Evolutionary conservation across 2,888 invertebrate species (phyloP).

Genomic region (Oxystoma pomonae): DNA sequence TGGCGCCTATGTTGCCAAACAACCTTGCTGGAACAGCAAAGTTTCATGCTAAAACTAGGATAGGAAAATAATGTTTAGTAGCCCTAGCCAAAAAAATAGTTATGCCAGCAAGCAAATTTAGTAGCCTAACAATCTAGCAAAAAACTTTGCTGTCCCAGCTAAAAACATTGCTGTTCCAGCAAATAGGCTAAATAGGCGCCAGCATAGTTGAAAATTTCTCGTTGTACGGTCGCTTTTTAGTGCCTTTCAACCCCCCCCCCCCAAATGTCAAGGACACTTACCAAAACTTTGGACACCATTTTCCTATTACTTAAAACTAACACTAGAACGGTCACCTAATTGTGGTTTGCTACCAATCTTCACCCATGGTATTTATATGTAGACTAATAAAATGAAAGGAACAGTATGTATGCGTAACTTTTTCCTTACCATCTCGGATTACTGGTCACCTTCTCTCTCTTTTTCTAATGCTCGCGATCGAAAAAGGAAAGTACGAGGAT

Average conservation of each 20-base stretch:
- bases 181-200: too few relatives aligned
- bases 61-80: too few relatives aligned
- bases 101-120: too few relatives aligned
- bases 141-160: too few relatives aligned
- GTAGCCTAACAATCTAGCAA: too few relatives aligned
- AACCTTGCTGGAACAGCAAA: too few relatives aligned
- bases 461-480: not conserved
- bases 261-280: not conserved
- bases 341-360: not conserved
- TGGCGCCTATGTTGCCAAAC: too few relatives aligned
- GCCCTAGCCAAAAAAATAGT: too few relatives aligned
- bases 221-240: too few relatives aligned
- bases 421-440: not conserved
- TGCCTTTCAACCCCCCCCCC: not conserved
- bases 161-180: too few relatives aligned
- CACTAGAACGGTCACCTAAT: not conserved
- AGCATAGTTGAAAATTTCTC: too few relatives aligned
- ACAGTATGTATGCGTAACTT: not conserved
- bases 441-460: not conserved
- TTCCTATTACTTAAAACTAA: not conserved
- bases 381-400: not conserved
- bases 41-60: too few relatives aligned
- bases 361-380: not conserved
- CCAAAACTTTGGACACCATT: not conserved
- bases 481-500: not conserved